phyloP scores from a whole-genome alignment of 2,888 invertebrate genomes.

The Aromia moschata region DNA sequence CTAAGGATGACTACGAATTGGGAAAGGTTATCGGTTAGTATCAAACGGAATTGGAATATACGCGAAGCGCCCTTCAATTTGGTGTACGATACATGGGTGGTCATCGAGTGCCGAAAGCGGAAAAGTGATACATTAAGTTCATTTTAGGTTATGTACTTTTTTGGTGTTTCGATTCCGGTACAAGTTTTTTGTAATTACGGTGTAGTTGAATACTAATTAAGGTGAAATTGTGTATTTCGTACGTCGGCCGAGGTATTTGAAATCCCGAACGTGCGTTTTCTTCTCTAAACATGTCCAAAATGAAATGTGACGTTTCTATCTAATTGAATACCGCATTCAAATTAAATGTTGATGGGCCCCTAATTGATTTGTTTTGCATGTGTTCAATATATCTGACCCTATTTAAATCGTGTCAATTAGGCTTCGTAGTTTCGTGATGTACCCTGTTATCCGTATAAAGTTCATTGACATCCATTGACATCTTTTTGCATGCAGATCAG shows the following conservation, averaged over 20 bases:
- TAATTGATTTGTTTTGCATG: slow-evolving; percentile 38
- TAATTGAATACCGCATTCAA: slow-evolving; percentile 17
- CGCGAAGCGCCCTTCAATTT: slow-evolving; percentile 32
- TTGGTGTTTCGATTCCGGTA: slow-evolving; percentile 57
- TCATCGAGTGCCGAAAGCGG: slow-evolving; percentile 21
- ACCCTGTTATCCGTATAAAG: slow-evolving; percentile 21
- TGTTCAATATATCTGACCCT: slow-evolving; percentile 43
- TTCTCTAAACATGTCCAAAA: neutral
- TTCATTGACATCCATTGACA: slow-evolving; percentile 38
- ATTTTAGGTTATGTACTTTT: slow-evolving; percentile 58
- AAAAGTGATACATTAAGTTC: slow-evolving; percentile 26
- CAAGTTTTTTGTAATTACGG: slow-evolving; percentile 43
- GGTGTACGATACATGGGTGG: slow-evolving; percentile 29
- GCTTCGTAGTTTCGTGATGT: slow-evolving; percentile 20
- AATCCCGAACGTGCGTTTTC: neutral
- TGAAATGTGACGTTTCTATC: neutral
- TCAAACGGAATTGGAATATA: slow-evolving; percentile 39
- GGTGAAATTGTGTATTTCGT: slow-evolving; percentile 17
- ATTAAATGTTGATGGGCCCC: slow-evolving; percentile 41
- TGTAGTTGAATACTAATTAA: slow-evolving; percentile 28
- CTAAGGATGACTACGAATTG: slow-evolving; percentile 90
- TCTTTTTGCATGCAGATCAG: slow-evolving; percentile 23
- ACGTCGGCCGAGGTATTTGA: neutral
- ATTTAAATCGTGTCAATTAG: slow-evolving; percentile 53
- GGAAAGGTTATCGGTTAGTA: slow-evolving; percentile 91